Percentiles rank a stretch among this genome's conserved stretches.
Conservation (phyloP, 2,113 vertebrate species). For the Phalacrocorax brasilianus region DNA sequence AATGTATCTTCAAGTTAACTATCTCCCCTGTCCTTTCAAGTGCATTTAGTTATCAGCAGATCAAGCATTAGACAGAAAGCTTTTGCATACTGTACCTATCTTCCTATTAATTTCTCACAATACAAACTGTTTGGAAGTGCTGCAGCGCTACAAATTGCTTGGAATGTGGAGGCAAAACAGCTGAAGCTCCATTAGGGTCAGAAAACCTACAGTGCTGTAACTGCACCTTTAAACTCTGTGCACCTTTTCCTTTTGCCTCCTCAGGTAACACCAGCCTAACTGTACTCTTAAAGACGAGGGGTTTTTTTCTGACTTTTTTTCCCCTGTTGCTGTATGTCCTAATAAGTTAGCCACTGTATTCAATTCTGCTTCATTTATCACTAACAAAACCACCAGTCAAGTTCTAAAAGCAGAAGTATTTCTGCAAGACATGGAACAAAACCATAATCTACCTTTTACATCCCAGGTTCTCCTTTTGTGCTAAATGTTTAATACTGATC, state of each 20-base stretch:
- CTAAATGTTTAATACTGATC: neutral
- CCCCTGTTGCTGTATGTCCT: neutral
- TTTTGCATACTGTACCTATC: neutral
- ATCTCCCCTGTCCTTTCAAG: neutral
- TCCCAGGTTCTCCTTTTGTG: neutral
- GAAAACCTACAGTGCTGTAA: neutral
- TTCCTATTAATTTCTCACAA: neutral
- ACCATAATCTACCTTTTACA: neutral
- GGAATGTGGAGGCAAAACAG: neutral
- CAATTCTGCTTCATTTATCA: neutral
- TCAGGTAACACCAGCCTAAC: neutral
- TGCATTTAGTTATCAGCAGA: neutral
- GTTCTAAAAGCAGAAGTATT: neutral
- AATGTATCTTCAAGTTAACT: neutral
- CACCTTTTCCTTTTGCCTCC: neutral
- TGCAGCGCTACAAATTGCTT: neutral
- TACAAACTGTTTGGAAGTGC: neutral
- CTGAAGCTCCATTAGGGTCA: accelerated
- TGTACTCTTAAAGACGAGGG: neutral
- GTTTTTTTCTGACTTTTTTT: neutral
- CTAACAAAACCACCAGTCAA: neutral
- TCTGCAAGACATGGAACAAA: neutral
- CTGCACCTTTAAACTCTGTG: neutral
- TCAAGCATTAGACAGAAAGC: neutral
- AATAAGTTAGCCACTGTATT: neutral